Conservation (phyloP, 2,888 invertebrate species). For the Parascotia fuliginaria region DNA sequence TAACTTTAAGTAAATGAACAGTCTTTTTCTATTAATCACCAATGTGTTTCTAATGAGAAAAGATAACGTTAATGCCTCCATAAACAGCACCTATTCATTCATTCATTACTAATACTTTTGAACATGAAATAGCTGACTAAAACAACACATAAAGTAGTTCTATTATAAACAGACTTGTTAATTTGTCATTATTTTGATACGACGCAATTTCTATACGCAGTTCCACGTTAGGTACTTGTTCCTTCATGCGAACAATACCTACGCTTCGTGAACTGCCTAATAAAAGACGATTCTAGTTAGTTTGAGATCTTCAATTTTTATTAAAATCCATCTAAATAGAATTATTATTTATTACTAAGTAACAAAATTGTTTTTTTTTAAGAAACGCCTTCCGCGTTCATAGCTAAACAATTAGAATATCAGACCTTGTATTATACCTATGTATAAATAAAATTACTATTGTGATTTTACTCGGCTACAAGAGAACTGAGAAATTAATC, state of each 20-base stretch:
- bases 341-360: no score
- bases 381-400: no score
- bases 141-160: conserved; percentile 5
- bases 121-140: background rate
- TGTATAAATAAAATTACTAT: no score
- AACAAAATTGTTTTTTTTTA: no score
- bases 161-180: conserved; percentile 13
- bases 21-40: background rate
- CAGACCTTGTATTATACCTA: no score
- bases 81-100: background rate
- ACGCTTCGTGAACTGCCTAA: conserved; percentile 1
- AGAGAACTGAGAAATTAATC: no score
- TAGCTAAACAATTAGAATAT: no score
- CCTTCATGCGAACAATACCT: background rate
- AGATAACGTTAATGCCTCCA: background rate
- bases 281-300: background rate
- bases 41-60: background rate
- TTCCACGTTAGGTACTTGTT: conserved; percentile 1
- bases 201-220: conserved; percentile 17
- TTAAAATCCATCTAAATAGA: no score
- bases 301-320: no score
- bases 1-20: background rate
- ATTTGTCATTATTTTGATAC: conserved; percentile 19
- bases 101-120: background rate
- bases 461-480: no score